Base-by-base conservation (phyloP, 2,888 invertebrate genomes). In the Dichetophora obliterata region DNA sequence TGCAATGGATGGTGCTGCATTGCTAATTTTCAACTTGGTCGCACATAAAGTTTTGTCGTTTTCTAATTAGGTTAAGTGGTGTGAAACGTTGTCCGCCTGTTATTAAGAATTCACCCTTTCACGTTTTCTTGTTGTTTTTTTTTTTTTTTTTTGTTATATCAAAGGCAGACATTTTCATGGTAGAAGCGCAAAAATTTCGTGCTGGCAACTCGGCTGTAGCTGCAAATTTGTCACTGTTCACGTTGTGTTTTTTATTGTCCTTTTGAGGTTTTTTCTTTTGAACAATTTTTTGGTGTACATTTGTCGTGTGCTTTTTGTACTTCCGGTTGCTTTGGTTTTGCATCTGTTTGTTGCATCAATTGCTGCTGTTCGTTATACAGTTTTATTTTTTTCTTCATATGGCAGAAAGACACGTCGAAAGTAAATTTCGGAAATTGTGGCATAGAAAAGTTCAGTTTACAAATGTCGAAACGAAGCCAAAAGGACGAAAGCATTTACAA, bases 1-100 rank as follows among this genome's bases (percentile, higher is more conserved):
- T 59, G 24, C 11, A 27, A n/a, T 27, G 57, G 19, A n/a, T n/a
- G 52, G n/a, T 54, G 69, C 69, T n/a, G 70, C 27, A 54, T n/a
- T 70, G 54, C 70, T 70, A 70, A 70, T 70, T 70, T 50, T 54
- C 70, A 70, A 70, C 70, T 70, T 37, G 52, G 52, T 54, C 34
- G 69, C 69, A 69, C 69, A 52, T 69, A 24, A 69, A 54, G 70
- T 24, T 54, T 54, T 54, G 70, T 54, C 31, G 70, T 70, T 54
- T 43, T 65, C 65, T 70, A 70, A 70, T 70, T 70, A 70, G 70
- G 54, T 50, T 70, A 70, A 70, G 70, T 70, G 70, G 70, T 54
- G 54, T 66, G 66, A 34, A 37, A 24, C 19, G 19, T 54, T 22
- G 54, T 22, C 54, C 54, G 27, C 34, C 34, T 16, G 65, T 11